phyloP scores from a whole-genome alignment of 2,888 invertebrate species.

The Meloe dianella region DNA sequence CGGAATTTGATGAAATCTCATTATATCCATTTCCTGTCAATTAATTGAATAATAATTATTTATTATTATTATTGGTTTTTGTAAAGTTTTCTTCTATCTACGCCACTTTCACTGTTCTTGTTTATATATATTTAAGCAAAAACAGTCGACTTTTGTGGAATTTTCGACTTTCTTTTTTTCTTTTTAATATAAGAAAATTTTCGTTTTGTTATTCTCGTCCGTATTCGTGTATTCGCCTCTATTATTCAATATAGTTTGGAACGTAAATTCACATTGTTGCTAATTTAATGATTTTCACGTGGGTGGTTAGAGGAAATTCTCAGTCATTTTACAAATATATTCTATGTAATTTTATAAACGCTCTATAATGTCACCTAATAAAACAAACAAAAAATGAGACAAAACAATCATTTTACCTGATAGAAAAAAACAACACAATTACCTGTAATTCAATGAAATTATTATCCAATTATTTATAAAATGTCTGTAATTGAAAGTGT shows the following conservation, averaged over 20 bases:
- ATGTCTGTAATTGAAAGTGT: no score
- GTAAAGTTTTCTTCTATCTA: not conserved
- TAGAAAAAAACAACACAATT: no score
- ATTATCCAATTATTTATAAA: no score
- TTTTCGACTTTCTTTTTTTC: not conserved
- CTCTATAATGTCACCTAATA: not conserved
- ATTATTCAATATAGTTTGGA: not conserved
- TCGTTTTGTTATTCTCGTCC: not conserved
- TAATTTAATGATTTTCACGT: constrained; percentile 4
- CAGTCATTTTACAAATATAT: not conserved
- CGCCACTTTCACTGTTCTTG: constrained; percentile 1
- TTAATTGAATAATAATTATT: not conserved
- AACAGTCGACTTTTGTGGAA: not conserved
- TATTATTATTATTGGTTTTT: not conserved
- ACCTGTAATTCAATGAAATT: no score
- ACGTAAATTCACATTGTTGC: not conserved
- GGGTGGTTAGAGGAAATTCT: not conserved
- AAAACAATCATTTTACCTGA: no score
- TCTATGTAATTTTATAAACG: not conserved
- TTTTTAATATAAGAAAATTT: not conserved
- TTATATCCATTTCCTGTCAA: not conserved
- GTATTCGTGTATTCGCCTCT: not conserved
- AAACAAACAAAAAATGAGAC: no score
- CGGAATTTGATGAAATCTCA: not conserved
- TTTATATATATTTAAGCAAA: not conserved